Evolutionary conservation across 2,888 invertebrate species (phyloP).

Genomic region (Lottia scabra): DNA sequence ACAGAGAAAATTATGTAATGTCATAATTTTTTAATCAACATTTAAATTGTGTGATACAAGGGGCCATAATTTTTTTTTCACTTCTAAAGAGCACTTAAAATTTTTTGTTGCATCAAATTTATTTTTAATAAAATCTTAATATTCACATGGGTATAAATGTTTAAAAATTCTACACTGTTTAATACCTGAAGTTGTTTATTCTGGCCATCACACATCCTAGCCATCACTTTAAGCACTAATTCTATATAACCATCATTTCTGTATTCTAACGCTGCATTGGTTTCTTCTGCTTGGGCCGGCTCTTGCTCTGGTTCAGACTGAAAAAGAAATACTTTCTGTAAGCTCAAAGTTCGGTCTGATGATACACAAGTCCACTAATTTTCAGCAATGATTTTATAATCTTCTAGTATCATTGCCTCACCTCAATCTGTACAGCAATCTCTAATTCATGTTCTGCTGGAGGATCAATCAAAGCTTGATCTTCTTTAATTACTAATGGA

Average conservation of each 20-base stretch:
- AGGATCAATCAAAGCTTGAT: conserved; percentile 52
- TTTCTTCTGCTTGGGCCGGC: conserved; percentile 34
- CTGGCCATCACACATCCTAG: conserved; percentile 69
- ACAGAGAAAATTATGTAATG: too few species aligned
- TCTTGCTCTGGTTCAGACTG: conserved; percentile 33
- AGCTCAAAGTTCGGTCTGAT: not conserved
- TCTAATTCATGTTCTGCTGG: conserved; percentile 48
- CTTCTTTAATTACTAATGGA: conserved; percentile 47
- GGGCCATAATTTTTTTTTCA: too few species aligned
- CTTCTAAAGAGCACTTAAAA: too few species aligned
- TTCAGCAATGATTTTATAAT: too few species aligned
- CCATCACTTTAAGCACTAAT: conserved; percentile 68
- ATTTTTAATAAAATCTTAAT: too few species aligned
- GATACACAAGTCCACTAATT: too few species aligned
- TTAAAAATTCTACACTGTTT: too few species aligned
- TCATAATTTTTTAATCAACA: too few species aligned
- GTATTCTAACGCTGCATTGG: conserved; percentile 44
- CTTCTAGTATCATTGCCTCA: conserved; percentile 7
- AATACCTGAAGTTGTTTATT: conserved; percentile 66
- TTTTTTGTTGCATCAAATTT: too few species aligned
- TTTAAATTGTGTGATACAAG: too few species aligned
- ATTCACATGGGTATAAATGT: too few species aligned
- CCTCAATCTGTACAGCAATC: conserved; percentile 54
- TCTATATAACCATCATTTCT: conserved; percentile 69
- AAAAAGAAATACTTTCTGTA: too few species aligned